Evolutionary conservation across 2,888 invertebrate genomes (phyloP).

Genomic region (Amitus sp.): DNA sequence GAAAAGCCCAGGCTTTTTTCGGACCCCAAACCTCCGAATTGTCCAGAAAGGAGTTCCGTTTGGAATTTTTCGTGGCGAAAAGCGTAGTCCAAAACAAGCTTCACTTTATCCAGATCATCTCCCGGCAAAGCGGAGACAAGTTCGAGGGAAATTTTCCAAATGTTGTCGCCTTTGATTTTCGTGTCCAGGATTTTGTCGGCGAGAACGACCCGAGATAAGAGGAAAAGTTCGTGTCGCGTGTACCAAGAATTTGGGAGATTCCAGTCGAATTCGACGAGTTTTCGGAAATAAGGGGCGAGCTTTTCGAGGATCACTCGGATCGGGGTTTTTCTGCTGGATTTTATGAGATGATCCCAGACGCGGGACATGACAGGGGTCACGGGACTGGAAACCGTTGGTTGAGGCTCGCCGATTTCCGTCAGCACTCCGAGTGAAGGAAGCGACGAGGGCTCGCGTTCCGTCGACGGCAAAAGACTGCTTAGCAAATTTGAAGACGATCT

Average conservation of each 20-base stretch:
- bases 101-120: constrained; percentile 48
- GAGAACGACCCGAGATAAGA: constrained; percentile 50
- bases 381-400: constrained; percentile 66
- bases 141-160: constrained; percentile 57
- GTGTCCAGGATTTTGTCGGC: constrained; percentile 32
- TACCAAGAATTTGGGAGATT: constrained; percentile 58
- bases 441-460: constrained; percentile 65
- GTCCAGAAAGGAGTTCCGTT: constrained; percentile 38
- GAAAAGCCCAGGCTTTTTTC: constrained; percentile 23
- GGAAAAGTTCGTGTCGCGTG: constrained; percentile 53
- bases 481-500: constrained; percentile 66
- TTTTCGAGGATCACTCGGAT: constrained; percentile 42
- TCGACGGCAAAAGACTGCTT: constrained; percentile 60
- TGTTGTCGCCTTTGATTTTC: constrained; percentile 33
- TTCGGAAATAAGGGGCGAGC: constrained; percentile 51
- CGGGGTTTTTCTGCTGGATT: constrained; percentile 41
- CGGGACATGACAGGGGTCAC: constrained; percentile 65
- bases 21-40: constrained; percentile 43
- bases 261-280: constrained; percentile 52
- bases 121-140: constrained; percentile 57
- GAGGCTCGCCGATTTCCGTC: constrained; percentile 65
- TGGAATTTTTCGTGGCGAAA: constrained; percentile 50
- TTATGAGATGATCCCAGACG: constrained; percentile 43
- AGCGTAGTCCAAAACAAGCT: constrained; percentile 48
- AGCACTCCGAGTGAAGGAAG: constrained; percentile 66